Evolutionary conservation across 2,113 vertebrate species (phyloP), one percentile per base, ranked within the genome.

Genomic region (Phrynocephalus versicolor): DNA sequence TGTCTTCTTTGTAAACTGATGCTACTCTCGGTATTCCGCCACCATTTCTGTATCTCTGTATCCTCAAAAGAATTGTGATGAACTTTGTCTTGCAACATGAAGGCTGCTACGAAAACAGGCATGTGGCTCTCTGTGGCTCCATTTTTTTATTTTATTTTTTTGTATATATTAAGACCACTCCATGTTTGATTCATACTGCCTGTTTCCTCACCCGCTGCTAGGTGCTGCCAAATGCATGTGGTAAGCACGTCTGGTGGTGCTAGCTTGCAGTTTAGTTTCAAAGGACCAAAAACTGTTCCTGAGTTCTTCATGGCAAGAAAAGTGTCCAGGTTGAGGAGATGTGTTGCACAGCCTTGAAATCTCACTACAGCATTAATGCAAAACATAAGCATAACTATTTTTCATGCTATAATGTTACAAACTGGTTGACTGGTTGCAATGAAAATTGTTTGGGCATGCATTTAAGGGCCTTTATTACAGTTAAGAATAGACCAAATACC

Each of bases 1-100:
- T 87, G 1, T 73, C 67, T 25, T 82, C 74, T 62, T 82, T 55
- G 81, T 75, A 86, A 45, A 33, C 60, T 8, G 80, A 15, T 84
- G 5, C 19, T 35, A 9, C 5, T 89, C 79, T 3, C 85, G 82
- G 82, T 89, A 41, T 12, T 88, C 89, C 39, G 35, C 73, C 2
- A 18, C 70, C 5, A 86, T 87, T 85, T 82, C 89, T 39, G 57
- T 89, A 79, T 89, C 85, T 89, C 88, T 83, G 74, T 89, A 10
- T 37, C 70, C 76, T 67, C 41, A 80, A 86, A 67, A 25, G 18
- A 18, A 45, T 69, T 39, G 0, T 0, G 2, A 6, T 41, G 87
- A 23, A 83, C 25, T 27, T 76, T 23, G 8, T 55, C 58, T 75
- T 30, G 71, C 25, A 58, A 35, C 33, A 0, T 1, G 8, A 77